Evolutionary conservation across 2,888 invertebrate species (phyloP), one percentile per base, ranked within the genome.

Genomic region (Chrysolina oricalcia): DNA sequence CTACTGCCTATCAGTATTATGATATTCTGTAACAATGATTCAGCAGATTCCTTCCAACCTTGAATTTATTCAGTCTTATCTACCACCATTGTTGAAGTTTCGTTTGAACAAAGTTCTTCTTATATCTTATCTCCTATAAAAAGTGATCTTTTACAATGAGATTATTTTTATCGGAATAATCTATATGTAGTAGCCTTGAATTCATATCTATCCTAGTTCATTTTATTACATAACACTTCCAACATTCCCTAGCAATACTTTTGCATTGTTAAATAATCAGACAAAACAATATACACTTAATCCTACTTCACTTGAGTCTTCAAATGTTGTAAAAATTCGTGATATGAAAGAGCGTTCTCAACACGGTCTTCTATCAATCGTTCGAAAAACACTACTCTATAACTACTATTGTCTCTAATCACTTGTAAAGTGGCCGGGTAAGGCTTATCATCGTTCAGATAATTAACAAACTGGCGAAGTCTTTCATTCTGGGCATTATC

Each of bases 251-350:
- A 83, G 84, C 85, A 85, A 85, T 84, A 85, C 81, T 80, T 85
- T 84, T 84, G 84, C 85, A 84, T 81, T 81, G 80, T 53, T 66
- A 50, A 68, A 67, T 71, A 75, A 71, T 13, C 48, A 70, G 65
- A 59, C 72, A 77, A 68, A 67, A 41, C 53, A 72, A 72, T 72
- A 15, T 65, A 77, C 68, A 70, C 70, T 74, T 68, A 77, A 73
- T 53, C 62, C 70, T 94, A 97, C 92, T 97, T 97, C 89, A 97
- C 93, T 91, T 96, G 95, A 84, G 92, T 92, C 89, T 96, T 95
- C 84, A 97, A 91, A 90, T 98, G 97, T 90, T 99, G 98, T 88
- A 99, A 91, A 91, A 99, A 99, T 92, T 99, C 99, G 89, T 97
- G 96, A 91, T 99, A 99, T 82, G 98, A 97, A 90, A 98, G 94